A percentile compares a stretch with the other conserved stretches of the same genome.
Evolutionary conservation across 2,888 invertebrate species (phyloP).

Genomic region (Vannuccia rotundouncinata): DNA sequence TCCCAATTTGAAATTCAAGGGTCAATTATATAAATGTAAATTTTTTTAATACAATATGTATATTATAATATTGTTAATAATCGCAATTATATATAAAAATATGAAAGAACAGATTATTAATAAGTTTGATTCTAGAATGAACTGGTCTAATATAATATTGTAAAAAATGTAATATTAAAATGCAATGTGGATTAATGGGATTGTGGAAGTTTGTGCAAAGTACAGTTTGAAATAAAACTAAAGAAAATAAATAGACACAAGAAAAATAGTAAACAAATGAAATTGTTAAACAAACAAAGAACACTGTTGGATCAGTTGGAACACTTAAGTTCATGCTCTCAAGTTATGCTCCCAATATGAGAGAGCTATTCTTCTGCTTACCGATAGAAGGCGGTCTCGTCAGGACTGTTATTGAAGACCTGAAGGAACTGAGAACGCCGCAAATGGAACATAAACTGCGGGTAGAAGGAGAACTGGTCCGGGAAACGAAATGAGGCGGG

Average conservation of each 20-base stretch:
- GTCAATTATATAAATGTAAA: neutral
- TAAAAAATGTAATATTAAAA: neutral
- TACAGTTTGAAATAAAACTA: neutral
- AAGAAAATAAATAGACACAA: neutral
- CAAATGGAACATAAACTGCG: constrained; percentile 99
- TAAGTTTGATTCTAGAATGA: no score
- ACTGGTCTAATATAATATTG: no score
- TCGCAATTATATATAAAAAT: no score
- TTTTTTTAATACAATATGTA: no score
- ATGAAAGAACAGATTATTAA: no score
- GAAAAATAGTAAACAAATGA: neutral
- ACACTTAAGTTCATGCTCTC: no score
- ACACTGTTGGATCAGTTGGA: neutral
- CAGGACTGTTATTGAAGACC: constrained; percentile 98
- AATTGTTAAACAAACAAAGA: neutral
- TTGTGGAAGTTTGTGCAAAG: neutral
- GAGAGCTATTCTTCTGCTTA: no score
- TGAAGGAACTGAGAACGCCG: constrained; percentile 95
- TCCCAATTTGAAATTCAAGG: neutral
- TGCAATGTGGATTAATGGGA: neutral
- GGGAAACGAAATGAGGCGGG: constrained; percentile 88
- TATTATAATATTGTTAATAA: neutral
- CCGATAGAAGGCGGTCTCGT: constrained; percentile 97
- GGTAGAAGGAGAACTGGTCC: constrained; percentile 94
- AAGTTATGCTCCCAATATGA: no score